Percentiles rank a stretch among this genome's conserved stretches.
Conservation (phyloP, 2,888 invertebrate species). For the Pemphredon lugubris region DNA sequence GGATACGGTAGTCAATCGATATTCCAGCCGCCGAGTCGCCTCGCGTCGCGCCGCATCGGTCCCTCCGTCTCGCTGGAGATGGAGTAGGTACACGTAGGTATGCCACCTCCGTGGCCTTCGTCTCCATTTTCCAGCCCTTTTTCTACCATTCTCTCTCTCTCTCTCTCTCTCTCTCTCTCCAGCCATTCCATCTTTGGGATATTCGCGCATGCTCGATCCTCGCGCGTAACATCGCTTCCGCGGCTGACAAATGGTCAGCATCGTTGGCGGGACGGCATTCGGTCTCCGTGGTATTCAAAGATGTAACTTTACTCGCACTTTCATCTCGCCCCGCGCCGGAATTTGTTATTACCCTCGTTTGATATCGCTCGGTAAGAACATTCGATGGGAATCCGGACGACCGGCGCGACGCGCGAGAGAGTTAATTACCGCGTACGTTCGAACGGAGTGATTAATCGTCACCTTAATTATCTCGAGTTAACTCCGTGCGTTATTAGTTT, state of each 20-base stretch:
- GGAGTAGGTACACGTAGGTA: conserved; percentile 62
- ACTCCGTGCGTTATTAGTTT: conserved; percentile 41
- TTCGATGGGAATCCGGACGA: not conserved
- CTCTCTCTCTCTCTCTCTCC: conserved; percentile 44
- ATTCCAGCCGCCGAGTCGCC: conserved; percentile 61
- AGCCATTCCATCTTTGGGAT: too few species aligned
- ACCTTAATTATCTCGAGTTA: conserved; percentile 52
- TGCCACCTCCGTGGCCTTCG: conserved; percentile 51
- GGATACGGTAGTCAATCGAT: conserved; percentile 64
- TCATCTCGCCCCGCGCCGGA: too few species aligned
- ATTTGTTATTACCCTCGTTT: too few species aligned
- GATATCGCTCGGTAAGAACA: not conserved
- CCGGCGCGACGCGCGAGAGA: too few species aligned
- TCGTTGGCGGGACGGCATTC: conserved; percentile 8
- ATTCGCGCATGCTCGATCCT: conserved; percentile 27
- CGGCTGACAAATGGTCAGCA: conserved; percentile 22
- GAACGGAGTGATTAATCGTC: conserved; percentile 56
- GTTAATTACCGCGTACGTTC: conserved; percentile 46
- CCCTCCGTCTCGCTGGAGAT: conserved; percentile 51
- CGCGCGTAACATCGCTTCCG: conserved; percentile 43
- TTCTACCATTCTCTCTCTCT: conserved; percentile 1
- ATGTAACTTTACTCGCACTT: too few species aligned
- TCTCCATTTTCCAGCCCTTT: conserved; percentile 33
- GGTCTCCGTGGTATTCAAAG: not conserved
- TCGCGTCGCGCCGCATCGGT: too few species aligned